Percentiles rank a stretch among this genome's conserved stretches.
Evolutionary conservation across 2,113 vertebrate species (phyloP).

Genomic region (Anas platyrhynchos): DNA sequence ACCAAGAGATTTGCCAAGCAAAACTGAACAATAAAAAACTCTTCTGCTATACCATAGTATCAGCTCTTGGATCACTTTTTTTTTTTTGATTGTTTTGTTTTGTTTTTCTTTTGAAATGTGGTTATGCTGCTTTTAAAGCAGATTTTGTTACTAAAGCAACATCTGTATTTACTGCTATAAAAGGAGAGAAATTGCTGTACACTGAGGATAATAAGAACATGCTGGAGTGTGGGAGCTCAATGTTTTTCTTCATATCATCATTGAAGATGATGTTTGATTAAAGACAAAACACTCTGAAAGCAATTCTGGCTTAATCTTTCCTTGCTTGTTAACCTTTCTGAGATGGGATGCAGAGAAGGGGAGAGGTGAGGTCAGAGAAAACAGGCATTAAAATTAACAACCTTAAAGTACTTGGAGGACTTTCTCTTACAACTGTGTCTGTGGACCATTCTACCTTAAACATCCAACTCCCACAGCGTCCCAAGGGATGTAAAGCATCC

Average conservation of each 20-base stretch:
- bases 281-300: background rate
- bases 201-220: background rate
- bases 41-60: background rate
- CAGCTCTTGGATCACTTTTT: background rate
- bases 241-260: background rate
- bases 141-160: background rate
- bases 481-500: background rate
- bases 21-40: background rate
- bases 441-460: background rate
- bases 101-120: background rate
- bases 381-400: background rate
- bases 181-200: background rate
- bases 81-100: background rate
- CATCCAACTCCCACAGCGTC: accelerated
- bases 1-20: background rate
- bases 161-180: background rate
- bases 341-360: background rate
- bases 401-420: background rate
- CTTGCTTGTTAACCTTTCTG: background rate
- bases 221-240: background rate
- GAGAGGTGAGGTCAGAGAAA: background rate
- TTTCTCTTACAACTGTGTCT: background rate
- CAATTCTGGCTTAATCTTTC: background rate
- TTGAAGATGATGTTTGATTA: background rate
- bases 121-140: background rate